Conservation (phyloP, 2,888 invertebrate genomes). For the Nebria salina region DNA sequence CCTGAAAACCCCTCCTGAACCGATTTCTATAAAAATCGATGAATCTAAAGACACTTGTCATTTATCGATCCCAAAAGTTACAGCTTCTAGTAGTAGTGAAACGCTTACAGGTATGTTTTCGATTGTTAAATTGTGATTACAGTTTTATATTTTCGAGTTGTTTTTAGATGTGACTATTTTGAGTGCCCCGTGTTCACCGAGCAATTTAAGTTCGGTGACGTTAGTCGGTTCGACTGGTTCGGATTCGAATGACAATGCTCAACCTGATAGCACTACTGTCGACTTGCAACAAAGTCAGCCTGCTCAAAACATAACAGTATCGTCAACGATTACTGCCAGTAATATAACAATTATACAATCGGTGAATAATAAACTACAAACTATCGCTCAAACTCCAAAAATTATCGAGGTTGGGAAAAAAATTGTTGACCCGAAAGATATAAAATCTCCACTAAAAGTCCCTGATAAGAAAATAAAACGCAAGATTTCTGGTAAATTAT, state of each 20-base stretch:
- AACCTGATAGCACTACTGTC: slow-evolving; percentile 38
- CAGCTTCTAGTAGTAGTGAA: slow-evolving; percentile 80
- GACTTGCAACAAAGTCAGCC: slow-evolving; percentile 48
- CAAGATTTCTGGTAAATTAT: slow-evolving; percentile 39
- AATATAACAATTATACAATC: background rate
- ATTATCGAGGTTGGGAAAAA: background rate
- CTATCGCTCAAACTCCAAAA: background rate
- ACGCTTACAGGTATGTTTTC: slow-evolving; percentile 72
- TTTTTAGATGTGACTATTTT: slow-evolving; percentile 61
- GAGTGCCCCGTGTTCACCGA: slow-evolving; percentile 76
- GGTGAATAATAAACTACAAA: background rate
- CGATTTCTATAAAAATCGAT: slow-evolving; percentile 64
- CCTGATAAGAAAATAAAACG: slow-evolving; percentile 36
- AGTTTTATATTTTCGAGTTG: background rate
- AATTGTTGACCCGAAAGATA: slow-evolving; percentile 10
- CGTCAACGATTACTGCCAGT: background rate
- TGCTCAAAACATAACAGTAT: background rate
- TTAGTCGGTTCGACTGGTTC: slow-evolving; percentile 70
- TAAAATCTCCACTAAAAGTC: slow-evolving; percentile 33
- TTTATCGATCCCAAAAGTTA: slow-evolving; percentile 77
- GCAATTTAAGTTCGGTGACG: slow-evolving; percentile 78
- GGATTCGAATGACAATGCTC: slow-evolving; percentile 60
- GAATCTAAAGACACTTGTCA: slow-evolving; percentile 66
- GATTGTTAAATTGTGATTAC: background rate
- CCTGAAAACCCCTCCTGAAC: slow-evolving; percentile 57